These are phyloP conservation scores for Anthonomus grandis DNA, from an alignment of 1,140 invertebrate genomes.

Conservation along the genomic window DNA sequence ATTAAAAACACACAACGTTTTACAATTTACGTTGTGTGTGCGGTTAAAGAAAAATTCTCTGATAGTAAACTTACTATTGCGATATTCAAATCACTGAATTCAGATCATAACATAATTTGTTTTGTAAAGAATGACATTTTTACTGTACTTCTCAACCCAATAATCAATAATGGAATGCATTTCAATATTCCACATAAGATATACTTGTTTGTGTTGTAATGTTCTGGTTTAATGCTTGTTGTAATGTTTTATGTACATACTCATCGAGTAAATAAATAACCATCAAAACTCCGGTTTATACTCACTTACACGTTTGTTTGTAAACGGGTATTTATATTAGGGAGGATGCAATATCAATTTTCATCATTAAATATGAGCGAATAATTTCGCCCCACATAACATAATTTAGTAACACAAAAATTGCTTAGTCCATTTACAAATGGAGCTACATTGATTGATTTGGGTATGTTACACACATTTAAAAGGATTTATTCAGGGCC, in stretches of 20 bases:
- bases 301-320: no score
- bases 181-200: not conserved
- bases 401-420: not conserved
- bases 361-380: not conserved
- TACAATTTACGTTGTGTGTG: no score
- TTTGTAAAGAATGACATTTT: slow-evolving; percentile 2
- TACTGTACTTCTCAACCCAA: slow-evolving; percentile 2
- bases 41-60: slow-evolving; percentile 3
- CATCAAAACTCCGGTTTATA: not conserved
- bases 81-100: not conserved
- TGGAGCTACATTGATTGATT: not conserved
- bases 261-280: not conserved
- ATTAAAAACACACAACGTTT: no score
- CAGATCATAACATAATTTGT: slow-evolving; percentile 2
- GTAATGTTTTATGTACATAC: not conserved
- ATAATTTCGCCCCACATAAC: not conserved
- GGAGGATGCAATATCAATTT: not conserved
- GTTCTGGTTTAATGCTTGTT: slow-evolving; percentile 2
- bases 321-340: not conserved
- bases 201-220: slow-evolving; percentile 1
- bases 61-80: slow-evolving; percentile 4
- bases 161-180: not conserved
- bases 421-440: not conserved
- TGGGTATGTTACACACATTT: not conserved
- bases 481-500: not conserved